A percentile compares a stretch with the other conserved stretches of the same genome.
Evolutionary conservation across 1,140 invertebrate genomes (phyloP).

Genomic region (Amyelois transitella): DNA sequence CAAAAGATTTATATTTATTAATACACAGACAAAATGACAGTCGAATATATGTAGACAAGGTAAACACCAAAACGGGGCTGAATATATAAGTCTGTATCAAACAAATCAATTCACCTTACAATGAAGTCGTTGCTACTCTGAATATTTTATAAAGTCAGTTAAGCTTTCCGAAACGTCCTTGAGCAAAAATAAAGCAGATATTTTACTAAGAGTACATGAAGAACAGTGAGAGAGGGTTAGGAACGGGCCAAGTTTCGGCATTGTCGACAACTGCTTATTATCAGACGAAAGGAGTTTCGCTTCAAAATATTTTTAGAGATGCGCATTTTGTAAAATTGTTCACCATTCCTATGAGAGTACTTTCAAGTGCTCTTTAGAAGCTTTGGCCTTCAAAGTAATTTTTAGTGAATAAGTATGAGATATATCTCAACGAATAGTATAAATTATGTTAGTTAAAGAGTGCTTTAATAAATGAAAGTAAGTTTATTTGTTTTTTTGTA

Average conservation of each 20-base stretch:
- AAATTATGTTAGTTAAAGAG: no score
- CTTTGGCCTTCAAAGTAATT: background rate
- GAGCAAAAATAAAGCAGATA: background rate
- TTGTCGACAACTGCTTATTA: constrained; percentile 5
- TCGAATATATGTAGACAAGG: no score
- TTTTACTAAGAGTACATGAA: background rate
- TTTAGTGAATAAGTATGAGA: no score
- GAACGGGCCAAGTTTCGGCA: constrained; percentile 3
- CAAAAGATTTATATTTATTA: background rate
- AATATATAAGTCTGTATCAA: no score
- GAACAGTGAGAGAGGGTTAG: constrained; percentile 1
- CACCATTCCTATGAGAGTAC: background rate
- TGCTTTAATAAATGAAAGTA: no score
- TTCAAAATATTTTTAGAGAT: background rate
- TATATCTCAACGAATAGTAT: no score
- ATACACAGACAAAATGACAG: no score
- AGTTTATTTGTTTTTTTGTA: no score
- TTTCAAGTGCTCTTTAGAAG: background rate
- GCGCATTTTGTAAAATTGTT: background rate
- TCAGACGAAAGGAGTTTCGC: background rate
- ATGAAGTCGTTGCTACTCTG: background rate
- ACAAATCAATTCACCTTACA: no score
- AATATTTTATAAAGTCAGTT: background rate
- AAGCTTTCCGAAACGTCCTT: background rate
- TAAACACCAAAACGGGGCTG: no score